Percentiles rank a stretch among this genome's conserved stretches.
Evolutionary conservation across 2,888 invertebrate genomes (phyloP).

Genomic region (Chelonus formosanus): DNA sequence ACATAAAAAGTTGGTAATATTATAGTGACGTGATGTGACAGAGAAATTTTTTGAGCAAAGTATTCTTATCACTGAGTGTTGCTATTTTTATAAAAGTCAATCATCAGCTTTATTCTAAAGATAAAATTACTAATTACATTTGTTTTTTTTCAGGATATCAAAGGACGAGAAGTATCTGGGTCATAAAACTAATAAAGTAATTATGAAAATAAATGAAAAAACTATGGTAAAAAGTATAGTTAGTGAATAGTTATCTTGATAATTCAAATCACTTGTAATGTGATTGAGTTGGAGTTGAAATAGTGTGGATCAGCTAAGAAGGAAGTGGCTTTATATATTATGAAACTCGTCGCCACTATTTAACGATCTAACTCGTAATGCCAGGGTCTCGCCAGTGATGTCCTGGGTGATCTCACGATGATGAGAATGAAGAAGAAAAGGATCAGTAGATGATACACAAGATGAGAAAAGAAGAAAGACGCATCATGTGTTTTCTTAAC

Average conservation of each 20-base stretch:
- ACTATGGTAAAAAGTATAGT: neutral
- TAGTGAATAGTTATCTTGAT: too few species aligned
- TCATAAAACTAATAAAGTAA: slow-evolving; percentile 3
- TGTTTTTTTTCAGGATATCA: too few species aligned
- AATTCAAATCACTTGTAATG: too few species aligned
- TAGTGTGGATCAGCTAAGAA: slow-evolving; percentile 12
- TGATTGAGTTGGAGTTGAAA: neutral
- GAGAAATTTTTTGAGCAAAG: too few species aligned
- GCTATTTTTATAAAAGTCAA: too few species aligned
- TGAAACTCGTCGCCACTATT: slow-evolving; percentile 47
- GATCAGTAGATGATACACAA: slow-evolving; percentile 15
- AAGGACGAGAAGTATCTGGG: too few species aligned
- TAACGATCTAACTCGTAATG: slow-evolving; percentile 50
- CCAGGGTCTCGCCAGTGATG: slow-evolving; percentile 34
- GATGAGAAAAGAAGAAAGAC: slow-evolving; percentile 19
- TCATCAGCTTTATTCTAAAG: too few species aligned
- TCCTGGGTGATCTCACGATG: slow-evolving; percentile 22
- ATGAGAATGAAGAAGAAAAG: neutral
- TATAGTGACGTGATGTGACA: too few species aligned
- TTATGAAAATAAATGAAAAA: slow-evolving; percentile 2
- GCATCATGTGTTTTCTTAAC: slow-evolving; percentile 56
- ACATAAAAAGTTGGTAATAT: too few species aligned
- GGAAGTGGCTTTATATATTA: slow-evolving; percentile 35
- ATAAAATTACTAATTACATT: too few species aligned
- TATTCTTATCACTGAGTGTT: too few species aligned